Conservation (phyloP, 2,113 vertebrate species). For the Rhipidura dahli region DNA sequence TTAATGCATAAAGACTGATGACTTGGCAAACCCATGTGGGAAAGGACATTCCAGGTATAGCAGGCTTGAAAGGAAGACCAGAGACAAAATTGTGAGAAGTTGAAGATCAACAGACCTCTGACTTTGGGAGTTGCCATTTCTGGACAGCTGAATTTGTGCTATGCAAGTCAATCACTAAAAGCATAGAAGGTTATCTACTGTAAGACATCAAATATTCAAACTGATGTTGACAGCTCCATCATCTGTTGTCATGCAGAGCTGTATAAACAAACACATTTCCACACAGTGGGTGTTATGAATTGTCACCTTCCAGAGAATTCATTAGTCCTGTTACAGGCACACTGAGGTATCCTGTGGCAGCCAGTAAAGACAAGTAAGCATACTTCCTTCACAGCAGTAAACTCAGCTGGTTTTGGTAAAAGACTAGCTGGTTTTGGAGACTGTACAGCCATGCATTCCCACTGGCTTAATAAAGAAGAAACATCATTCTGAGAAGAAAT, state of each 20-base stretch:
- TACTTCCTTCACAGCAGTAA: neutral
- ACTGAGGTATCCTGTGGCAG: neutral
- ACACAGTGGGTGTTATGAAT: neutral
- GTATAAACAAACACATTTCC: neutral
- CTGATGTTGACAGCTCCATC: neutral
- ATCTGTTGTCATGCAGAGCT: neutral
- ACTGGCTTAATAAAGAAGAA: neutral
- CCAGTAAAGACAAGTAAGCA: neutral
- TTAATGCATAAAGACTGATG: neutral
- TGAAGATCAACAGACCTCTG: neutral
- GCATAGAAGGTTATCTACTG: neutral
- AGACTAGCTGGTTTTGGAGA: neutral
- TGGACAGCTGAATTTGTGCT: neutral
- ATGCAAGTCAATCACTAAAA: neutral
- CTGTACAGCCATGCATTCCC: neutral
- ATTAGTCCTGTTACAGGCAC: neutral
- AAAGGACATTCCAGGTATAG: neutral
- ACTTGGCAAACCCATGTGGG: neutral
- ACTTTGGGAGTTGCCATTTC: neutral
- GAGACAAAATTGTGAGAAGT: neutral
- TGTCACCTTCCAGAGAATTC: slow-evolving; percentile 3
- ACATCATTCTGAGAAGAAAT: neutral
- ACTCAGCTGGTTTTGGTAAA: neutral
- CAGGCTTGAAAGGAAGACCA: neutral
- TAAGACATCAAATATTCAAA: neutral